These are phyloP conservation scores for Diogma glabrata DNA, from an alignment of 2,888 invertebrate genomes.

Conservation along the genomic window DNA sequence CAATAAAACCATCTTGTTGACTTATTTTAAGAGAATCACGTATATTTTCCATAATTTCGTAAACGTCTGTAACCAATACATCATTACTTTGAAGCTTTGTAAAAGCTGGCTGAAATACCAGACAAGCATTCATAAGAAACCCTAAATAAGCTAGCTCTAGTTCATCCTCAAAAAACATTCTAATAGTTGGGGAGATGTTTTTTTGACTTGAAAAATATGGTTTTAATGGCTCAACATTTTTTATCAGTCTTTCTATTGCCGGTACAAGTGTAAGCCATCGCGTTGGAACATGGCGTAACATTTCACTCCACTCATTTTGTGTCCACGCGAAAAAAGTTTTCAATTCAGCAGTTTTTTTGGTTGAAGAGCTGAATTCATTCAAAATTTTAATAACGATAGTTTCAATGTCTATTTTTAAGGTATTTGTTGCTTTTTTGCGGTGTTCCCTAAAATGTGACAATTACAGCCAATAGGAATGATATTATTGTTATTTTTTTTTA, in stretches of 20 bases:
- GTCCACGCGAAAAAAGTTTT: conserved; percentile 11
- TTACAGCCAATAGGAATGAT: conserved; percentile 9
- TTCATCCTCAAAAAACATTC: conserved; percentile 11
- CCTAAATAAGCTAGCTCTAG: conserved; percentile 10
- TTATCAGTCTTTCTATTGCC: conserved; percentile 11
- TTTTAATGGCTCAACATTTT: conserved; percentile 12
- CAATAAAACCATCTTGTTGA: conserved; percentile 9
- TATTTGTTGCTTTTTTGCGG: neutral
- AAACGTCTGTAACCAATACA: conserved; percentile 9
- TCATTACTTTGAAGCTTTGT: conserved; percentile 7
- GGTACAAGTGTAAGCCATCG: conserved; percentile 12
- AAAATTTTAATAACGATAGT: conserved; percentile 11
- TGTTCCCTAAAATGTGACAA: conserved; percentile 8
- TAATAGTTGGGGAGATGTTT: neutral
- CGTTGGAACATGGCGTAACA: conserved; percentile 12
- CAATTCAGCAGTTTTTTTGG: conserved; percentile 10
- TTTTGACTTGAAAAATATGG: conserved; percentile 11
- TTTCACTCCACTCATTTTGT: conserved; percentile 7
- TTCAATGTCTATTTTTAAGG: conserved; percentile 1
- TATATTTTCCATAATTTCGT: conserved; percentile 9
- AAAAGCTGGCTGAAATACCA: neutral
- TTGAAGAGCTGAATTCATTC: conserved; percentile 13
- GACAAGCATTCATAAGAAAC: conserved; percentile 8
- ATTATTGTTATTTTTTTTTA: conserved; percentile 9
- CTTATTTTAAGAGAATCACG: conserved; percentile 5